Conservation (phyloP, 2,797 vertebrate genomes). For the Channallabes apus region DNA sequence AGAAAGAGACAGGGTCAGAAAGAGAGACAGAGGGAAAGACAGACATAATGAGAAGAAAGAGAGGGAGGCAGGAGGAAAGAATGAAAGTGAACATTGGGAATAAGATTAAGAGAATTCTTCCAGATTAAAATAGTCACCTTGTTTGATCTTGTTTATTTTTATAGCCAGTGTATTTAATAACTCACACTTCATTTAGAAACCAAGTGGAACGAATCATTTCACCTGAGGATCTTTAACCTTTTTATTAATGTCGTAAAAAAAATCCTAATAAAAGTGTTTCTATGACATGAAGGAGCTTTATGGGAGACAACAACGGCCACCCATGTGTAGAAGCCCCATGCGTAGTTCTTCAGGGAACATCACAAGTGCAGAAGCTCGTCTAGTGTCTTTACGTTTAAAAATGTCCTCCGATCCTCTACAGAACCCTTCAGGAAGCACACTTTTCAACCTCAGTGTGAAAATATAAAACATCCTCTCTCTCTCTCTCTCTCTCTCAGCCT, state of each 20-base stretch:
- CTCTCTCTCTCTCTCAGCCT: constrained; percentile 2
- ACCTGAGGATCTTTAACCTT: background rate
- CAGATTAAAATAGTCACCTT: too few species aligned
- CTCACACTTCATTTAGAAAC: background rate
- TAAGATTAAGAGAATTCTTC: background rate
- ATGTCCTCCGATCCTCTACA: background rate
- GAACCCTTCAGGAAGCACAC: background rate
- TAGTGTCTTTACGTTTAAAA: background rate
- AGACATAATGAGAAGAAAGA: background rate
- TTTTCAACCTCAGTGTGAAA: background rate
- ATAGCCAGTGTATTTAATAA: background rate
- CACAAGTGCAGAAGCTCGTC: background rate
- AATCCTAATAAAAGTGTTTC: background rate
- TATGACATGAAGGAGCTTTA: background rate
- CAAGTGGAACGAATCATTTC: background rate
- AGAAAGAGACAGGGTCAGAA: background rate
- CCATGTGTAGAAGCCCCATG: background rate
- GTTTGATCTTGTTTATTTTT: too few species aligned
- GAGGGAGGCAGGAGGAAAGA: background rate
- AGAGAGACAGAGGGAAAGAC: background rate
- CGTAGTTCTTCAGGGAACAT: background rate
- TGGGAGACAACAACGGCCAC: background rate
- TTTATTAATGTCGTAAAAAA: background rate
- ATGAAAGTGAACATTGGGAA: background rate
- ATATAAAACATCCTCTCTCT: background rate